These are phyloP conservation scores for Beris chalybata DNA, from an alignment of 2,888 invertebrate genomes.

Conservation along the genomic window DNA sequence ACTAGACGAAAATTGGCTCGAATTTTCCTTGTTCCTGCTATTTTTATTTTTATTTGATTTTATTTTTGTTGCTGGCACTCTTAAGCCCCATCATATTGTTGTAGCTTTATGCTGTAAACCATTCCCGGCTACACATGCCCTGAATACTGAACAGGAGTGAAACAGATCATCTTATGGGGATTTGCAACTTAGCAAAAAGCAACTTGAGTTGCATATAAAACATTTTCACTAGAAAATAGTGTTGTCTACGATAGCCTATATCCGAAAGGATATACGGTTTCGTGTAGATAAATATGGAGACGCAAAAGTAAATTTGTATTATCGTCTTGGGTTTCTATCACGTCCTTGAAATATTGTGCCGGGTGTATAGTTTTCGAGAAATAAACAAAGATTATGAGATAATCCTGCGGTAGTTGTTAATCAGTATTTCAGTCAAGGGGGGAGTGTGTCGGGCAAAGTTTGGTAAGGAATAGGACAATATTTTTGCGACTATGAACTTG, in stretches of 20 bases:
- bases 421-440: not conserved
- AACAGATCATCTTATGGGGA: conserved; percentile 38
- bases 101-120: conserved; percentile 26
- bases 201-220: conserved; percentile 38
- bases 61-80: no score
- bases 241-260: conserved; percentile 18
- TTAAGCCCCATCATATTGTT: conserved; percentile 25
- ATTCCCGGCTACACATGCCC: conserved; percentile 32
- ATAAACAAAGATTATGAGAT: conserved; percentile 31
- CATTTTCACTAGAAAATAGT: conserved; percentile 33
- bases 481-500: no score
- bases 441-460: no score
- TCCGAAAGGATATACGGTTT: conserved; percentile 24
- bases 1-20: no score
- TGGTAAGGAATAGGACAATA: no score
- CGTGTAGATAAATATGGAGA: conserved; percentile 13
- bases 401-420: conserved; percentile 29
- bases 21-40: no score
- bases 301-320: conserved; percentile 26
- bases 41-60: no score
- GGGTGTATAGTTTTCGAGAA: conserved; percentile 22
- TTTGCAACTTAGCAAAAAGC: conserved; percentile 39
- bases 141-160: conserved; percentile 34
- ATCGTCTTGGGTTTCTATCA: conserved; percentile 14
- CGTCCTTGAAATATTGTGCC: conserved; percentile 30